Evolutionary conservation across 1,140 invertebrate genomes (phyloP), one percentile per base, ranked within the genome.

Genomic region (Ceratosolen solmsi): DNA sequence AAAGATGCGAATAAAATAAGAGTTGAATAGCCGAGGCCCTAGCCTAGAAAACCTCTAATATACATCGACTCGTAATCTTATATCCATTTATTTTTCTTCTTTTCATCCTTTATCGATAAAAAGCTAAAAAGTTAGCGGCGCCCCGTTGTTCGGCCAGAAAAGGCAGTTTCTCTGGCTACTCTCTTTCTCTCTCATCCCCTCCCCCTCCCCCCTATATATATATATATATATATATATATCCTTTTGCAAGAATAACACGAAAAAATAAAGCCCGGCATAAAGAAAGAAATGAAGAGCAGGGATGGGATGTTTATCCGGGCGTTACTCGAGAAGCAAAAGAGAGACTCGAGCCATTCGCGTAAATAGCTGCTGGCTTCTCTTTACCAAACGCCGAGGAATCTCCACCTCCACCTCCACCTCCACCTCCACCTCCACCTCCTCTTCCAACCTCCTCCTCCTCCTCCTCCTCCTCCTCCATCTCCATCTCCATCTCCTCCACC

Each of bases 291-390:
- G 20, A 79, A 73, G 38, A 72, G 81, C 38, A 63, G 41, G 60
- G 22, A 7, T 51, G 49, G 27, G 75, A 77, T 82, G 80, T 71
- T 82, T 82, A 82, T 82, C 74, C 68, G 65, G 25, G 65, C 74
- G 63, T 65, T 58, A 80, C 51, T 60, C 68, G 33, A 73, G 70
- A 58, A 38, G 54, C 15, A 70, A 38, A 54, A 71, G 60, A 56
- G 71, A 56, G 71, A 71, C 7, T 51, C 27, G 22, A 68, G 76
- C 8, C 36, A 27, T 54, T 79, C 70, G 78, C 77, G 49, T 46
- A 79, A 70, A 79, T 71, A 79, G 77, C 63, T 38, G 58, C 58
- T 30, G 25, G 58, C 25, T 60, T 9, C 58, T 60, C 25, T 60
- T 60, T 30, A 60, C 58, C 58, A 22, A 60, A 60, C 54, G 54